Evolutionary conservation across 2,113 vertebrate genomes (phyloP).

Genomic region (Psilopsiagon aurifrons): DNA sequence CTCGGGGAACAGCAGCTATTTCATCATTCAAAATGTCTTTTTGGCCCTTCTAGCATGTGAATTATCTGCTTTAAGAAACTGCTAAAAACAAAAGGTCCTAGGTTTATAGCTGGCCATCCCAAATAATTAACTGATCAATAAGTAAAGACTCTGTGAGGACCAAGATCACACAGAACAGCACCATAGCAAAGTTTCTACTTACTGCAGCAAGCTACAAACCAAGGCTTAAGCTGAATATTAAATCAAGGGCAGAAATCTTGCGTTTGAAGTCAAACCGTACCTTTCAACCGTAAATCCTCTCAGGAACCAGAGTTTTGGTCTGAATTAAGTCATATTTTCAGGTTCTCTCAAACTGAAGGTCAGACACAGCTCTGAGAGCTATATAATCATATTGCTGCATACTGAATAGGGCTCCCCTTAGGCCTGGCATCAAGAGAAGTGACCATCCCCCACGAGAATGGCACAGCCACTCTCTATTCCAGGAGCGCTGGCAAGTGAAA

Average conservation of each 20-base stretch:
- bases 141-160: background rate
- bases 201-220: background rate
- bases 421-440: background rate
- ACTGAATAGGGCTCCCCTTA: background rate
- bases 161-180: background rate
- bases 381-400: background rate
- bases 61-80: background rate
- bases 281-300: background rate
- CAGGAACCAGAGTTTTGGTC: background rate
- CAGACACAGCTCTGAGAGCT: background rate
- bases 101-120: background rate
- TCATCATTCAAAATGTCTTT: background rate
- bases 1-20: background rate
- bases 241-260: background rate
- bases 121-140: background rate
- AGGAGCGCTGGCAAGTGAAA: fast-evolving
- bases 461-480: background rate
- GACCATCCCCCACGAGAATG: background rate
- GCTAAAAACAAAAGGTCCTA: background rate
- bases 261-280: background rate
- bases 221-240: background rate
- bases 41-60: background rate
- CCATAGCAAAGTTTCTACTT: background rate
- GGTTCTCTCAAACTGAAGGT: background rate
- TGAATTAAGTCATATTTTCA: background rate